A percentile compares a stretch with the other conserved stretches of the same genome.
Conservation (phyloP, 2,797 vertebrate species). For the Parauchenoglanis ngamensis region DNA sequence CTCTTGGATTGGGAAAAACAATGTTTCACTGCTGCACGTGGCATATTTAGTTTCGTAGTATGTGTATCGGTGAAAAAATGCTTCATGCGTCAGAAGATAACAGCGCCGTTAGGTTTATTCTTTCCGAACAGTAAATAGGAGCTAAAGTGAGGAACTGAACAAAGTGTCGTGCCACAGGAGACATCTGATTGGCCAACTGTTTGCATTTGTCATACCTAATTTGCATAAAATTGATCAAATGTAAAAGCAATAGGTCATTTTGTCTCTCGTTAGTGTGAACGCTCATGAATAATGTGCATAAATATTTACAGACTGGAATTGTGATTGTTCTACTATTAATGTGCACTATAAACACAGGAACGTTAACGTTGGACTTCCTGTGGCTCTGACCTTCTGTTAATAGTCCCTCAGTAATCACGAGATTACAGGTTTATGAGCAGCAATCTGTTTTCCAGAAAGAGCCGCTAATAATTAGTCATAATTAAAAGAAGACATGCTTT, state of each 20-base stretch:
- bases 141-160: neutral
- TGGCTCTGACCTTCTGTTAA: neutral
- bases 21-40: no score
- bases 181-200: neutral
- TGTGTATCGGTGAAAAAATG: no score
- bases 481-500: neutral
- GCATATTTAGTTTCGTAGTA: no score
- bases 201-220: neutral
- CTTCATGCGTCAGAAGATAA: no score
- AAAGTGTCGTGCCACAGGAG: neutral
- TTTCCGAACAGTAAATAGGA: neutral
- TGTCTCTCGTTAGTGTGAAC: no score
- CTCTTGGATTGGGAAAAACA: no score
- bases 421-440: neutral
- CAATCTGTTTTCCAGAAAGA: neutral
- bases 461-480: neutral
- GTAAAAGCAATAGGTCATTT: no score
- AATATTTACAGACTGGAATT: neutral
- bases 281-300: neutral
- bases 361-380: neutral
- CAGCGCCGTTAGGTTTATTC: neutral
- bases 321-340: neutral
- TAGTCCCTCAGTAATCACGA: neutral
- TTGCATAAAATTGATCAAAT: neutral
- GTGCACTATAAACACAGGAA: neutral